Evolutionary conservation across 2,797 vertebrate species (phyloP), one percentile per base, ranked within the genome.

Genomic region (Acipenser oxyrinchus): DNA sequence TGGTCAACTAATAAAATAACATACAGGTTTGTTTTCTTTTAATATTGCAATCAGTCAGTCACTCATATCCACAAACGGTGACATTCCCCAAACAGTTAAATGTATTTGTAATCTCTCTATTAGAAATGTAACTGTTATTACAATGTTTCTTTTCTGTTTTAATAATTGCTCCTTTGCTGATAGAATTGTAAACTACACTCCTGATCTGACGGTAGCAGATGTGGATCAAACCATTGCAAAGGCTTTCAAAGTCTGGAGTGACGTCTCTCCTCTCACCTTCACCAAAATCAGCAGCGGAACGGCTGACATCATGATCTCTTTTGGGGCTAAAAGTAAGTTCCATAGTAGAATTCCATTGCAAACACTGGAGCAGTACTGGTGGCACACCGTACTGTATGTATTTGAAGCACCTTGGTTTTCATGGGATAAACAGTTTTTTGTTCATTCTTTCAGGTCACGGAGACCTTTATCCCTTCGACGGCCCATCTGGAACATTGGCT

Each of bases 281-380:
- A 76, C 69, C 72, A 88, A 68, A 69, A 63, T 90, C 67, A 73
- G 76, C n/a, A 55, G 80, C 0, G 81, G 78, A 64, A 71, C 79
- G 73, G 90, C 90, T 6, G 92, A 96, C 71, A 93, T 95, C 37
- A 77, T 88, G 82, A 79, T 96, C 23, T 84, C 87, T 51, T 95
- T 94, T 59, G 65, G 74, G n/a, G 70, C 73, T n/a, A 81, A 85
- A 90, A 88, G 91, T 93, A 84, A 52, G 68, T 49, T 4, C 13
- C 18, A 18, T 23, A 50, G 11, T 63, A 7, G 8, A 63, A 62
- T 10, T 37, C 18, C 48, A 37, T 13, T 10, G 18, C 10, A 8
- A 12, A 8, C 13, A 6, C 10, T 23, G 59, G n/a, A 8, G 2
- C 10, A 15, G 8, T 12, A 10, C 18, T 37, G 6, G n/a, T 15